Conservation (phyloP, 1,140 invertebrate species). For the Drosophila elegans region DNA sequence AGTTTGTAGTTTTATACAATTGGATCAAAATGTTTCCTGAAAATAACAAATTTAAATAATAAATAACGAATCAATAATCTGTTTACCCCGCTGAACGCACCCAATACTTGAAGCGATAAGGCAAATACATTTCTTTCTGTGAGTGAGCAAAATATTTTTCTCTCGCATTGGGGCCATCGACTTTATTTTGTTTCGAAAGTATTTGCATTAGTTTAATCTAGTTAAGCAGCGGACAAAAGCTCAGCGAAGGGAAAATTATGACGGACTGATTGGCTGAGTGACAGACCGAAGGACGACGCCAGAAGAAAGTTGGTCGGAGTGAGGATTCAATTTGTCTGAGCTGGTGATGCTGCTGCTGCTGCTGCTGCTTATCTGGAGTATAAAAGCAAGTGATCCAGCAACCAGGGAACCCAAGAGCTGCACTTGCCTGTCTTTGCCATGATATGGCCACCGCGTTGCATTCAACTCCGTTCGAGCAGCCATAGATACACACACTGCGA, state of each 20-base stretch:
- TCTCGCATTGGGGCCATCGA: conserved; percentile 3
- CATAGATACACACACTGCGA: conserved; percentile 31
- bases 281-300: conserved; percentile 2
- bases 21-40: background rate
- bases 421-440: conserved; percentile 17
- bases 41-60: background rate
- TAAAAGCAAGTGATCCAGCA: conserved; percentile 69
- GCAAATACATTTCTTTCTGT: background rate
- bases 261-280: conserved; percentile 21
- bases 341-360: conserved; percentile 34
- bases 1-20: too few relatives aligned
- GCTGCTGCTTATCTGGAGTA: conserved; percentile 51
- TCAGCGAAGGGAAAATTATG: conserved; percentile 65
- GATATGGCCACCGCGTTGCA: conserved; percentile 44
- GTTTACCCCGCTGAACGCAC: conserved; percentile 1
- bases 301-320: background rate
- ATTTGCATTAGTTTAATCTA: conserved; percentile 33
- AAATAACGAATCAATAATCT: conserved; percentile 9
- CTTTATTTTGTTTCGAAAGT: conserved; percentile 39
- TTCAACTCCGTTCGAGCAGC: conserved; percentile 44
- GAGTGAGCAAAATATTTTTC: conserved; percentile 8
- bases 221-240: conserved; percentile 23
- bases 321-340: conserved; percentile 24
- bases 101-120: conserved; percentile 27
- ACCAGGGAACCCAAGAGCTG: conserved; percentile 16